Conservation (phyloP, 2,888 invertebrate genomes). For the Lasioglossum figueresi region DNA sequence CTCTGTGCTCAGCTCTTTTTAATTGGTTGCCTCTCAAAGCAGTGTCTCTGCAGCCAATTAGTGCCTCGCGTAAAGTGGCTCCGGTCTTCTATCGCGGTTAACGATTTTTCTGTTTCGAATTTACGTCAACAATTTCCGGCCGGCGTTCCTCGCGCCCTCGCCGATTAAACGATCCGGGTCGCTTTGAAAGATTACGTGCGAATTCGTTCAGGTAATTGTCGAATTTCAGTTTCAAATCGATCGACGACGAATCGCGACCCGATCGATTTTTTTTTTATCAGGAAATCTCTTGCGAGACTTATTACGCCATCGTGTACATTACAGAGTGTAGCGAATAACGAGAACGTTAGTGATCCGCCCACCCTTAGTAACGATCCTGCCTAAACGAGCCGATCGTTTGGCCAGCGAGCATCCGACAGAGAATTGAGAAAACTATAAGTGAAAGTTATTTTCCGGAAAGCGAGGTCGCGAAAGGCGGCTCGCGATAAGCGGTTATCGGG, state of each 20-base stretch:
- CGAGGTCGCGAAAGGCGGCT: conserved; percentile 48
- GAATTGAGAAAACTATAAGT: conserved; percentile 35
- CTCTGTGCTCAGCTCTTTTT: conserved; percentile 68
- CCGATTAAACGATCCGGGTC: not conserved
- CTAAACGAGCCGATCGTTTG: conserved; percentile 52
- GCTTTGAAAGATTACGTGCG: not conserved
- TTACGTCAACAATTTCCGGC: conserved; percentile 10
- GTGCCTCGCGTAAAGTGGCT: conserved; percentile 63
- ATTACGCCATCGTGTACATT: no score
- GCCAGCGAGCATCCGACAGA: not conserved
- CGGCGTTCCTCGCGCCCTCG: not conserved
- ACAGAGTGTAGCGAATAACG: no score
- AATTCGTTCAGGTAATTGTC: not conserved
- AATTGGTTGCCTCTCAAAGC: conserved; percentile 66
- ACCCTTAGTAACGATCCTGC: not conserved
- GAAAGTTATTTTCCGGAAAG: conserved; percentile 62
- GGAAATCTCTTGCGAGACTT: no score
- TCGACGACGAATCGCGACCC: not conserved
- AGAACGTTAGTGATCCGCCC: no score
- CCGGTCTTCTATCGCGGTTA: conserved; percentile 53
- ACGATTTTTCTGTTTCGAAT: conserved; percentile 50
- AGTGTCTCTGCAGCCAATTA: conserved; percentile 69
- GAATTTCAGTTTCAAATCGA: not conserved
- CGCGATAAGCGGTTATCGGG: conserved; percentile 77
- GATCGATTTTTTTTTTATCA: no score